Conservation (phyloP, 2,797 vertebrate genomes). For the Aphelocoma californica region DNA sequence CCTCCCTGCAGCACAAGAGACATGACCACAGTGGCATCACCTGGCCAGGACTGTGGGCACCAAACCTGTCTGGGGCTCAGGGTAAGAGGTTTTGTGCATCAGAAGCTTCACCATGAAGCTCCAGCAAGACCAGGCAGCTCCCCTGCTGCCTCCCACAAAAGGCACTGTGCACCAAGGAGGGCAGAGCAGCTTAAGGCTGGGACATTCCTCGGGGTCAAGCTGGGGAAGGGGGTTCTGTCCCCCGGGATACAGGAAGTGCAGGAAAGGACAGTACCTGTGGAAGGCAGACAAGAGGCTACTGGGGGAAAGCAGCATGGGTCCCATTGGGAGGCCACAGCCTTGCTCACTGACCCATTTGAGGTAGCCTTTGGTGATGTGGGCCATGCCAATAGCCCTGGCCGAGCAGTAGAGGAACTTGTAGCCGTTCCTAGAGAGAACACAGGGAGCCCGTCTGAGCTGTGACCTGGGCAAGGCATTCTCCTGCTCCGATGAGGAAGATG, state of each 20-base stretch:
- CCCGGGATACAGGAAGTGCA: neutral
- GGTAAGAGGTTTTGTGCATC: neutral
- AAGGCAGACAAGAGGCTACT: conserved; percentile 95
- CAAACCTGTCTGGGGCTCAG: neutral
- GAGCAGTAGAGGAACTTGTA: conserved; percentile 98
- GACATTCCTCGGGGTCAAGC: neutral
- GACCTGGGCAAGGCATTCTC: neutral
- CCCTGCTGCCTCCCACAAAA: neutral
- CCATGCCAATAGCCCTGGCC: conserved; percentile 91
- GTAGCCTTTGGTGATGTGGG: conserved; percentile 91
- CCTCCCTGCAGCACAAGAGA: conserved; percentile 80
- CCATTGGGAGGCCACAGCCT: conserved; percentile 88
- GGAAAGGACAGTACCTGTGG: conserved; percentile 82
- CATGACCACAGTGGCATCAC: neutral
- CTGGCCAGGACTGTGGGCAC: neutral
- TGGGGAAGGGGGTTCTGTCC: neutral
- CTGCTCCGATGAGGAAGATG: fast-evolving
- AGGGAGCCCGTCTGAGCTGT: neutral
- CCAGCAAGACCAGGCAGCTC: neutral
- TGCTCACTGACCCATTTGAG: conserved; percentile 89
- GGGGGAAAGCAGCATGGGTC: conserved; percentile 91
- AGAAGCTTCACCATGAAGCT: neutral
- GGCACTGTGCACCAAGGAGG: neutral
- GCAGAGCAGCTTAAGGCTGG: neutral
- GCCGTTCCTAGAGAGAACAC: conserved; percentile 83